phyloP scores from a whole-genome alignment of 2,888 invertebrate genomes.

The Aspidapion aeneum region DNA sequence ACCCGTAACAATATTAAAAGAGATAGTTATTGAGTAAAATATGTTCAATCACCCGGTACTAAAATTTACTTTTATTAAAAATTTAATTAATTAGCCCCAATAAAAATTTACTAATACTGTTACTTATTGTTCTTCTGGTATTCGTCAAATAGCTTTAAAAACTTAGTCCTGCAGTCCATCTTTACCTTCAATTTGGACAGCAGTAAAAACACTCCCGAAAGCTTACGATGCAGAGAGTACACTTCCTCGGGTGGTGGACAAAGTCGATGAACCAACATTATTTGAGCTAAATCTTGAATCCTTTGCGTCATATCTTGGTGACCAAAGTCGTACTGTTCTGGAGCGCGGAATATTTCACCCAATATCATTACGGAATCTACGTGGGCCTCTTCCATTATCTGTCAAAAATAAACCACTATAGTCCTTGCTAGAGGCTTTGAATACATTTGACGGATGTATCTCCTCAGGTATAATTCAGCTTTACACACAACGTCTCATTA shows the following conservation, averaged over 20 bases:
- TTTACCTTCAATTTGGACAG: constrained; percentile 83
- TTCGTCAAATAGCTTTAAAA: constrained; percentile 71
- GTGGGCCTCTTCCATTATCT: constrained; percentile 92
- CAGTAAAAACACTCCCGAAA: constrained; percentile 91
- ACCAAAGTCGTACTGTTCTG: constrained; percentile 86
- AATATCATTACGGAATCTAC: constrained; percentile 96
- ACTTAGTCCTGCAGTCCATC: constrained; percentile 80
- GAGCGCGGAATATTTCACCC: constrained; percentile 85
- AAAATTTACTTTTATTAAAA: no score
- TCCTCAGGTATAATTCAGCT: no score
- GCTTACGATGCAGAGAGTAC: constrained; percentile 94
- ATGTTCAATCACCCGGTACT: no score
- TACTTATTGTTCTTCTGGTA: constrained; percentile 45
- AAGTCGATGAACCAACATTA: constrained; percentile 89
- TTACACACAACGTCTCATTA: no score
- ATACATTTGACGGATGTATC: no score
- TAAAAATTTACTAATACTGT: no score
- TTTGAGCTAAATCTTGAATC: constrained; percentile 85
- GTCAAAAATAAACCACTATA: constrained; percentile 35
- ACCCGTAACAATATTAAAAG: no score
- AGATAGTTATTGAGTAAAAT: no score
- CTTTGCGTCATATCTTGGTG: constrained; percentile 74
- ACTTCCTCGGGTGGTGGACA: constrained; percentile 98
- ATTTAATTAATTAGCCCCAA: no score
- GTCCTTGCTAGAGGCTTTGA: no score